These are phyloP conservation scores for Ceratina australensis DNA, from an alignment of 1,140 invertebrate species.

Conservation along the genomic window DNA sequence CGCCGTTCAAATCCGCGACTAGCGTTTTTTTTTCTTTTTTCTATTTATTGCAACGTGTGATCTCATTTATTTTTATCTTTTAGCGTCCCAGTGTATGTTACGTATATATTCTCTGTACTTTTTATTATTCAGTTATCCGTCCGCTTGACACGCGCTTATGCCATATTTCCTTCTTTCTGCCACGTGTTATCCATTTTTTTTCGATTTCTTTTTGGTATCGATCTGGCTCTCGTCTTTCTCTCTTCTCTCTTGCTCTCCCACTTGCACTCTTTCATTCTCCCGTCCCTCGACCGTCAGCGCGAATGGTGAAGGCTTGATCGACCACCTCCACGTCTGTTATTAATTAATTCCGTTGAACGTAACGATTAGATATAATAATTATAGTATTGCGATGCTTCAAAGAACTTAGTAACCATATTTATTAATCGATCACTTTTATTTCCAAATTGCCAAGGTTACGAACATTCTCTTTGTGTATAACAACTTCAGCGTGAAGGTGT, in stretches of 20 bases:
- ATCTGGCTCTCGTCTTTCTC: constrained; percentile 59
- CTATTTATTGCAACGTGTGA: constrained; percentile 18
- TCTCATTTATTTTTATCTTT: constrained; percentile 3
- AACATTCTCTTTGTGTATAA: constrained; percentile 22
- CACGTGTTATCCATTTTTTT: background rate
- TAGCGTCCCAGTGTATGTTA: background rate
- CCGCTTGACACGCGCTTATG: constrained; percentile 28
- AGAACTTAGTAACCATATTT: background rate
- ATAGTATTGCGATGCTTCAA: background rate
- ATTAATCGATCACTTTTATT: background rate
- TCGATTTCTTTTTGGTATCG: constrained; percentile 23
- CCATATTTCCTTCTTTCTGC: constrained; percentile 13
- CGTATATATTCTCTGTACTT: constrained; percentile 3
- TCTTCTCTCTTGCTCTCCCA: constrained; percentile 63
- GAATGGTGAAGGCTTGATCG: constrained; percentile 25
- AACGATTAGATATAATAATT: constrained; percentile 1
- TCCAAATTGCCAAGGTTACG: constrained; percentile 24
- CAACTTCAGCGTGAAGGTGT: constrained; percentile 1
- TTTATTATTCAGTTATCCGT: constrained; percentile 17
- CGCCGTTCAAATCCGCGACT: constrained; percentile 51
- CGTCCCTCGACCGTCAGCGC: constrained; percentile 44
- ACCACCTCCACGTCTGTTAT: background rate
- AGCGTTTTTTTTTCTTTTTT: constrained; percentile 23
- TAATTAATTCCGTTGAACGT: background rate
- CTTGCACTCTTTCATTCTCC: constrained; percentile 33